Evolutionary conservation across 1,140 invertebrate species (phyloP).

Genomic region (Pogonognathellus flavescens): DNA sequence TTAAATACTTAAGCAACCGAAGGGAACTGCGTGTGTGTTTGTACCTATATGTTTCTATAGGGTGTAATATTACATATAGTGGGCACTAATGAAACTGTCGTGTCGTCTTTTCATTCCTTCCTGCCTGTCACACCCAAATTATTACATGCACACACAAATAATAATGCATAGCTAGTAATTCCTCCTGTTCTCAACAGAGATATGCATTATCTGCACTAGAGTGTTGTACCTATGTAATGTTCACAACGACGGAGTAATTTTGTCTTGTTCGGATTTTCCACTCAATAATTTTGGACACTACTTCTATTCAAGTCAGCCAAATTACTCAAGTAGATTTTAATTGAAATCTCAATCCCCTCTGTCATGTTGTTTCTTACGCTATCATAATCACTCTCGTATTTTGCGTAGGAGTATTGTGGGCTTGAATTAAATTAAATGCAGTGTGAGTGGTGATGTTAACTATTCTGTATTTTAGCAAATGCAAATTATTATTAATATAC

Average conservation of each 20-base stretch:
- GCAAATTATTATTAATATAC: too few relatives aligned
- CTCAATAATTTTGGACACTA: constrained; percentile 2
- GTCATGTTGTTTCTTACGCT: background rate
- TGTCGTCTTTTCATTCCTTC: constrained; percentile 37
- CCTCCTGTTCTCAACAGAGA: background rate
- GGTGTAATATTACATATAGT: background rate
- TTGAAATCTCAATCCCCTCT: constrained; percentile 22
- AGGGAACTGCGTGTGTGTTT: background rate
- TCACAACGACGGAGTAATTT: background rate
- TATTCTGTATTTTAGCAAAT: too few relatives aligned
- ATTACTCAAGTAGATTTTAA: constrained; percentile 33
- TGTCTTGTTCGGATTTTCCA: constrained; percentile 10
- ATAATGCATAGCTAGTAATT: background rate
- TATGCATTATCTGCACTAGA: background rate
- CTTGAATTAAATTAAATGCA: background rate
- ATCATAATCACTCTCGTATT: background rate
- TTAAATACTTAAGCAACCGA: background rate
- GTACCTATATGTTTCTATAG: too few relatives aligned
- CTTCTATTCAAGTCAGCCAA: background rate
- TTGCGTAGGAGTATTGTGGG: background rate
- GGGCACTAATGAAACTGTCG: constrained; percentile 46
- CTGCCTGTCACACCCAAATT: background rate
- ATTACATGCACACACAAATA: background rate
- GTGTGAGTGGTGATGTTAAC: too few relatives aligned
- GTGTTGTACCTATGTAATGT: background rate